Evolutionary conservation across 2,797 vertebrate genomes (phyloP).

Genomic region (Arrhamphus sclerolepis): DNA sequence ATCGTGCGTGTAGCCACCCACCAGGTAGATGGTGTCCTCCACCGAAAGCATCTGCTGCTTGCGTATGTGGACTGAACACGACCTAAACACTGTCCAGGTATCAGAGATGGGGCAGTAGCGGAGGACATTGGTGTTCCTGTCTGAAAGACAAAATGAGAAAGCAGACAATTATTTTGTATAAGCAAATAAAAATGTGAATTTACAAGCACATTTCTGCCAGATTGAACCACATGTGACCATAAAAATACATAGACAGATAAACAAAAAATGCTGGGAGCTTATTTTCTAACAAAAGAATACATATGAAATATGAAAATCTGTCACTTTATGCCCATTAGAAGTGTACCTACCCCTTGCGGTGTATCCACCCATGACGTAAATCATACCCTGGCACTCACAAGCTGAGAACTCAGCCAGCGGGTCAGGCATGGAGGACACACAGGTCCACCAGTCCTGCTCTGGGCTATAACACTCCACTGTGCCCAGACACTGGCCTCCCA

Average conservation of each 20-base stretch:
- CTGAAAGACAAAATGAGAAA: constrained; percentile 66
- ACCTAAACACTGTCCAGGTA: constrained; percentile 87
- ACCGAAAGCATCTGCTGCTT: constrained; percentile 99
- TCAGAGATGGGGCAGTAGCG: constrained; percentile 90
- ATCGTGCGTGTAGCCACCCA: constrained; percentile 93
- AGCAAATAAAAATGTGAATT: too few species aligned
- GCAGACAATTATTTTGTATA: too few species aligned
- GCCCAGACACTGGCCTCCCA: constrained; percentile 91
- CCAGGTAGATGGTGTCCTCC: constrained; percentile 94
- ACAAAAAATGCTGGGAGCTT: too few species aligned
- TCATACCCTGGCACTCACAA: constrained; percentile 92
- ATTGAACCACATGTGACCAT: too few species aligned
- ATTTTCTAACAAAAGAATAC: too few species aligned
- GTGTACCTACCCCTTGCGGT: constrained; percentile 86
- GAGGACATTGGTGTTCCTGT: constrained; percentile 90
- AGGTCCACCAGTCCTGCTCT: constrained; percentile 93
- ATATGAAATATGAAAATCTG: too few species aligned
- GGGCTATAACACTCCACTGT: constrained; percentile 94
- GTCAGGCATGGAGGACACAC: constrained; percentile 90
- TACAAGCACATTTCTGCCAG: too few species aligned
- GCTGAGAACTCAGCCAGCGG: constrained; percentile 95
- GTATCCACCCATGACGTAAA: constrained; percentile 97
- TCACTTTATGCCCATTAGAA: too few species aligned
- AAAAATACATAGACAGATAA: too few species aligned
- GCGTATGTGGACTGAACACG: constrained; percentile 88